Base-by-base conservation (phyloP, 2,113 vertebrate species). In the Lutjanus erythropterus region DNA sequence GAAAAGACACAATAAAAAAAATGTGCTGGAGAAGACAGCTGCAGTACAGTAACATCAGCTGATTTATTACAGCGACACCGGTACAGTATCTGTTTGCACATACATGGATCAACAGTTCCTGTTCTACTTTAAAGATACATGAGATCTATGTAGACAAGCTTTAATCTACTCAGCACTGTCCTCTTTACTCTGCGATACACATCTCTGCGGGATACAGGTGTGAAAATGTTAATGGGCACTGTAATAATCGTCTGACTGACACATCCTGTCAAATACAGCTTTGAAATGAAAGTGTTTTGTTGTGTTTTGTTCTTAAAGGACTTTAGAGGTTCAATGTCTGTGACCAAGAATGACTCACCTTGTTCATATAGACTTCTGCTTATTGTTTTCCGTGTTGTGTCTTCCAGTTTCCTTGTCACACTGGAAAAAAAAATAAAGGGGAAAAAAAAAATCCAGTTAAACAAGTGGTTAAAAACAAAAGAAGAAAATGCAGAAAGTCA, bases 271-370 rank as follows among this genome's bases (percentile, higher is more conserved):
- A 61, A 56, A 70, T 10, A 18, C 33, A 41, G 19, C 50, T 27
- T 39, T 71, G 33, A 44, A 41, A 5, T 60, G 5, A 27, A 42
- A 35, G 15, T 9, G 18, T 18, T 47, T 12, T 2, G 33, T 14
- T 39, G n/a, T n/a, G n/a, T n/a, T 74, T 31, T 58, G 39, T 18
- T 58, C 50, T 59, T n/a, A 31, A 55, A 68, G 18, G 9, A 27
- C 31, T n/a, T 53, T 16, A 31, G 50, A 71, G 44, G 41, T 0
- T 67, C 23, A 3, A 58, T 23, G 19, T 62, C 46, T 75, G 68
- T n/a, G 25, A 60, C 35, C 9, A 15, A n/a, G 39, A 72, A 60
- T 76, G 18, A 75, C 71, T 85, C 59, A 76, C 77, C 53, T 66
- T 50, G 37, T 52, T 81, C 44, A 44, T 49, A 19, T 25, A 49